Evolutionary conservation across 2,113 vertebrate species (phyloP).

Genomic region (Muntiacus reevesi): DNA sequence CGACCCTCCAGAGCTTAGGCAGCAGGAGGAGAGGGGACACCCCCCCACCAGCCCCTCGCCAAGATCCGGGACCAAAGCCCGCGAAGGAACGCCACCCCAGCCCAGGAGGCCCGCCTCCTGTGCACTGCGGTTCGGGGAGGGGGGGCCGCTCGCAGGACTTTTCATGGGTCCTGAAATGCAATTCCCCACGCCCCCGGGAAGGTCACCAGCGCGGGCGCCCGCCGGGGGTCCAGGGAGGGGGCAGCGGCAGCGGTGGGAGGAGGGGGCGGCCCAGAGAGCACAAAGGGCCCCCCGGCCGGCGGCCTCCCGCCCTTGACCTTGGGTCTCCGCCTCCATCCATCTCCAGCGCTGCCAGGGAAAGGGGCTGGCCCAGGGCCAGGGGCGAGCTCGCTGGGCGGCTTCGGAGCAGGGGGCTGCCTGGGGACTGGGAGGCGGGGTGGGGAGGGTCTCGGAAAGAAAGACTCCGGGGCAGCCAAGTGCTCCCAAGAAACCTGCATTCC

Average conservation of each 20-base stretch:
- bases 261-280: slow-evolving; percentile 1
- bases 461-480: background rate
- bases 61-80: background rate
- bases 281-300: slow-evolving; percentile 57
- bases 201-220: background rate
- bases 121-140: background rate
- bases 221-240: slow-evolving; percentile 34
- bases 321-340: slow-evolving; percentile 85
- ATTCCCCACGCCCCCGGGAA: background rate
- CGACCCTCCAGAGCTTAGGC: background rate
- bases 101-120: background rate
- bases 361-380: slow-evolving; percentile 58
- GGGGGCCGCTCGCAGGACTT: background rate
- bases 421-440: background rate
- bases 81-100: background rate
- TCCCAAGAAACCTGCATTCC: slow-evolving; percentile 4
- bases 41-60: background rate
- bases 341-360: slow-evolving; percentile 64
- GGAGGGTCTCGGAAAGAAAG: background rate
- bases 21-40: background rate
- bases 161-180: background rate
- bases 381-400: slow-evolving; percentile 34
- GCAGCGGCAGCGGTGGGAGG: slow-evolving; percentile 52
- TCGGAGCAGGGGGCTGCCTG: background rate
- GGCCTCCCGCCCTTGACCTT: slow-evolving; percentile 85